phyloP scores from a whole-genome alignment of 2,888 invertebrate species.

The Brachyptera risi region DNA sequence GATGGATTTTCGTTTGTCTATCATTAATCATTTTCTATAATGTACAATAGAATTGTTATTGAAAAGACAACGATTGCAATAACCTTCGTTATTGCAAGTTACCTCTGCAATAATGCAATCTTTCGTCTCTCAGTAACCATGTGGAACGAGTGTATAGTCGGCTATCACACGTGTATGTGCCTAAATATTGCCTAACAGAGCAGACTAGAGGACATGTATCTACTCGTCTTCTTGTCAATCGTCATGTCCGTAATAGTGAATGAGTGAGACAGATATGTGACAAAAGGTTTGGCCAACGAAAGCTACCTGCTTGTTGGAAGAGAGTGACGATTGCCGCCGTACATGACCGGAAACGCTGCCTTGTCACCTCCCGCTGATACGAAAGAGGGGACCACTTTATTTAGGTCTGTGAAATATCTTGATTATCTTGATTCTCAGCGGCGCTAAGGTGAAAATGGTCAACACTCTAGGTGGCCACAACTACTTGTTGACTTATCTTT shows the following conservation, averaged over 20 bases:
- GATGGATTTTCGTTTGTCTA: no score
- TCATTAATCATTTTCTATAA: no score
- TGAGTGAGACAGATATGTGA: neutral
- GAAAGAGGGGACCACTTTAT: neutral
- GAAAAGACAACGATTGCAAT: no score
- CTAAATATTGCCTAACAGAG: no score
- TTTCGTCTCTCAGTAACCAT: no score
- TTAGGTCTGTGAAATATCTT: neutral
- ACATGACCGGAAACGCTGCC: neutral
- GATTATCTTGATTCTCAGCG: neutral
- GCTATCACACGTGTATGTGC: no score
- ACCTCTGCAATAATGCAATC: no score
- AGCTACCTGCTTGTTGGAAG: no score
- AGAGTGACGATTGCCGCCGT: neutral
- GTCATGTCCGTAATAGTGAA: no score
- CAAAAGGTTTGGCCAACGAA: neutral
- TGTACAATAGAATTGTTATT: no score
- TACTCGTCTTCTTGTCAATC: neutral
- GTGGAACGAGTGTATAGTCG: no score
- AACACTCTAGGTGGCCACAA: constrained; percentile 1
- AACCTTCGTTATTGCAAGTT: no score
- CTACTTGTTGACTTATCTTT: neutral
- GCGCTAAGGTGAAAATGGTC: neutral
- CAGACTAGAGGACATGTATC: neutral
- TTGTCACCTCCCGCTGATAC: constrained; percentile 1